Base-by-base conservation (phyloP, 2,888 invertebrate genomes). In the Rhingia rostrata region DNA sequence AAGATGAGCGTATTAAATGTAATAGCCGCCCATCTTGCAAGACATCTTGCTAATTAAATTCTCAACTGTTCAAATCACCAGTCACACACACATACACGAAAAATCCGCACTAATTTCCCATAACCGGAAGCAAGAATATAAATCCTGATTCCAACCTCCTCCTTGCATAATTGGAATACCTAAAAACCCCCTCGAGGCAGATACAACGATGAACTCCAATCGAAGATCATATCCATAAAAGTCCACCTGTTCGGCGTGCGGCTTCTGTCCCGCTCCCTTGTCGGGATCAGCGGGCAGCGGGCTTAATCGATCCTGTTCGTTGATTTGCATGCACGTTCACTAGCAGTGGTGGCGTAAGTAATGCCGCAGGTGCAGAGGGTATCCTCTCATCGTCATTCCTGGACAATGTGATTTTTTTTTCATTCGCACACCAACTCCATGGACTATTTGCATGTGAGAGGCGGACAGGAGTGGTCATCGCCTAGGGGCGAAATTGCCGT, bases 111-210 rank as follows among this genome's bases (percentile, higher is more conserved):
- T 49, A 70, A 70, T 75, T 54, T 66, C 35, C 60, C 80, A 74
- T 49, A 75, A 63, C 80, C 60, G 64, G 69, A 74, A 83, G 56
- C 58, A 64, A 47, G 63, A 72, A 35, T 47, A 54, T 12, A 70
- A 47, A 74, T 67, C 47, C 64, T 49, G 22, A 51, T 41, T 61
- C 37, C 66, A 67, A 37, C 54, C 67, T 51, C 64, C 41, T 63
- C 49, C 39, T 33, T 45, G 33, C 84, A 80, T 84, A 84, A 84
- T 84, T 84, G 84, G 80, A 84, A 84, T 84, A 70, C 84, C 80
- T 80, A 51, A 69, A 66, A 63, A 74, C 41, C 35, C 32, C 73
- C 73, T 33, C 32, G n/a, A 66, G 80, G 74, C 33, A 47, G 47
- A 49, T 39, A 74, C 67, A 64, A 61, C 74, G 84, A 74, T 80